phyloP scores from a whole-genome alignment of 2,888 invertebrate genomes.

The Melanostoma mellinum region DNA sequence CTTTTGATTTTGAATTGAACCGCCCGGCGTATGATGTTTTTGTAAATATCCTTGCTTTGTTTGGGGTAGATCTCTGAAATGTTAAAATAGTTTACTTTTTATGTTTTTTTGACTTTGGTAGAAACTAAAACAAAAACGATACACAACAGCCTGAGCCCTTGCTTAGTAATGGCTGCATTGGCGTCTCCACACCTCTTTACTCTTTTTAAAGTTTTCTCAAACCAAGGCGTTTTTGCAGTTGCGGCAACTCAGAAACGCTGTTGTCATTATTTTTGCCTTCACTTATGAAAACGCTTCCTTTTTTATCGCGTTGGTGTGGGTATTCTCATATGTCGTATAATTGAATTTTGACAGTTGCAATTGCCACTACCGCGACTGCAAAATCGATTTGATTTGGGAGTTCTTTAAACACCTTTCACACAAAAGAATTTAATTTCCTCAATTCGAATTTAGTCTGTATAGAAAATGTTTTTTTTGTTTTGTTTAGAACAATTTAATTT shows the following conservation, averaged over 20 bases:
- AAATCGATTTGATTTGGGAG: background rate
- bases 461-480: constrained; percentile 22
- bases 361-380: too few species aligned
- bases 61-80: constrained; percentile 59
- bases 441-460: constrained; percentile 2
- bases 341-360: too few species aligned
- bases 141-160: too few species aligned
- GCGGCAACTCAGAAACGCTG: too few species aligned
- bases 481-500: constrained; percentile 66
- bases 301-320: too few species aligned
- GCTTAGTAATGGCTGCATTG: too few species aligned
- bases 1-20: constrained; percentile 9
- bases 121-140: background rate
- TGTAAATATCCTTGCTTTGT: constrained; percentile 28
- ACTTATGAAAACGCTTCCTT: too few species aligned
- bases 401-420: background rate
- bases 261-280: too few species aligned
- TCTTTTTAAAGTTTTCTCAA: too few species aligned
- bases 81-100: background rate
- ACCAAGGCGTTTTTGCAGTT: too few species aligned
- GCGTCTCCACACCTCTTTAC: too few species aligned
- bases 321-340: too few species aligned
- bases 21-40: background rate
- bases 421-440: constrained; percentile 1
- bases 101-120: constrained; percentile 20